phyloP scores from a whole-genome alignment of 2,797 vertebrate genomes.

The Pyrocephalus nanus region DNA sequence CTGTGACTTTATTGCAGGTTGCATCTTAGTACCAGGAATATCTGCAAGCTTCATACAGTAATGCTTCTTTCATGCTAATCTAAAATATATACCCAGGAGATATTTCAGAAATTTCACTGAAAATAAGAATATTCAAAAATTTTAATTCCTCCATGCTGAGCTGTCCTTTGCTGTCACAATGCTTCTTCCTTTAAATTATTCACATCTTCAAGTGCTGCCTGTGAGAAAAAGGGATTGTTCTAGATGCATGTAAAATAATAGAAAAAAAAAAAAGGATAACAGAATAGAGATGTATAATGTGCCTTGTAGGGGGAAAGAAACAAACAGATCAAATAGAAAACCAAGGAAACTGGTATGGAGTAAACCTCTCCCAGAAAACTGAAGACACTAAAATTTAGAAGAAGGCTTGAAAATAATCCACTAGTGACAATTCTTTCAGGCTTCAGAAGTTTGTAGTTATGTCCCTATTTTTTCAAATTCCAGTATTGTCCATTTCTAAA shows the following conservation, averaged over 20 bases:
- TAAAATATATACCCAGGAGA: neutral
- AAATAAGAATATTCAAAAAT: neutral
- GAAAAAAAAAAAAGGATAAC: neutral
- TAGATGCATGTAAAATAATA: neutral
- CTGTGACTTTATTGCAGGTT: neutral
- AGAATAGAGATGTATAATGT: neutral
- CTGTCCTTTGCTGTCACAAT: neutral
- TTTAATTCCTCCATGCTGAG: neutral
- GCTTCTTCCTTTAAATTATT: neutral
- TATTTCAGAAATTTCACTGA: neutral
- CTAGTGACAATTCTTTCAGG: neutral
- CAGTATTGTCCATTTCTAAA: neutral
- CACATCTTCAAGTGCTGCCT: neutral
- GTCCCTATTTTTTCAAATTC: neutral
- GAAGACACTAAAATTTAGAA: neutral
- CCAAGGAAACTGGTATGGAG: fast-evolving
- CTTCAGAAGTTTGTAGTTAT: neutral
- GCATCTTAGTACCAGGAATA: neutral
- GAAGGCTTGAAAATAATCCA: neutral
- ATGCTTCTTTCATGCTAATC: neutral
- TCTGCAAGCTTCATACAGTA: neutral
- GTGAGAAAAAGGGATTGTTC: neutral
- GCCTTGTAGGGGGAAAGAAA: neutral
- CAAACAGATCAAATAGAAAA: neutral
- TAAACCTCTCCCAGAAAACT: neutral